Conservation (phyloP, 1,140 invertebrate genomes). For the Drosophila repleta region DNA sequence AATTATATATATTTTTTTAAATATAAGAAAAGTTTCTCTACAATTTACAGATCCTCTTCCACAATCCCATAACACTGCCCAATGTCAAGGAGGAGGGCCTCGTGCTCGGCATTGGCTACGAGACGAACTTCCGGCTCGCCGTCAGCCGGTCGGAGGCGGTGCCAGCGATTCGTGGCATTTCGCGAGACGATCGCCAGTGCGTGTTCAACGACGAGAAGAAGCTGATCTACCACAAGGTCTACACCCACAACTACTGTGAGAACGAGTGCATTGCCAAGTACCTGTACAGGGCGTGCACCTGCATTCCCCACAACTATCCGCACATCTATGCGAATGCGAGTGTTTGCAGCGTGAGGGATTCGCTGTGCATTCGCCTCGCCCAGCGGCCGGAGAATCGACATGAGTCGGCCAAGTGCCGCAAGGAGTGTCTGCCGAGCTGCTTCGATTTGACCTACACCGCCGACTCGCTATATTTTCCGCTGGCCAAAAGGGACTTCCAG, state of each 20-base stretch:
- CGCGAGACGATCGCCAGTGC: slow-evolving; percentile 88
- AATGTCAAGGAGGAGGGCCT: slow-evolving; percentile 90
- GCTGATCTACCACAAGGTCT: slow-evolving; percentile 86
- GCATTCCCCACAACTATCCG: slow-evolving; percentile 89
- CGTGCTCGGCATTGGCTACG: slow-evolving; percentile 87
- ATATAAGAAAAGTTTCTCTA: too few species aligned
- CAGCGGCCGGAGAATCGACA: slow-evolving; percentile 10
- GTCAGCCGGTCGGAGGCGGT: slow-evolving; percentile 87
- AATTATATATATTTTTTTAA: too few species aligned
- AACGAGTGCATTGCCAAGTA: slow-evolving; percentile 89
- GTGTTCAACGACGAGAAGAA: slow-evolving; percentile 88
- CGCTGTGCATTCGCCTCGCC: slow-evolving; percentile 40
- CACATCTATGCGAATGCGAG: slow-evolving; percentile 55
- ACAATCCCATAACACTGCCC: slow-evolving; percentile 90
- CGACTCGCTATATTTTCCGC: slow-evolving; percentile 60
- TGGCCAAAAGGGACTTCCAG: slow-evolving; percentile 51
- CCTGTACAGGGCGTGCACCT: slow-evolving; percentile 87
- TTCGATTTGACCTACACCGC: slow-evolving; percentile 69
- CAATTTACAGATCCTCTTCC: slow-evolving; percentile 84
- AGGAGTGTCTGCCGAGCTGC: slow-evolving; percentile 63
- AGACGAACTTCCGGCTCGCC: slow-evolving; percentile 87
- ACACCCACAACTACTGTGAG: slow-evolving; percentile 86
- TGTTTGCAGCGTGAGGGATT: slow-evolving; percentile 52
- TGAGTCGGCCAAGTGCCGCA: slow-evolving; percentile 34
- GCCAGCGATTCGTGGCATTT: slow-evolving; percentile 85